Evolutionary conservation across 2,888 invertebrate genomes (phyloP), one percentile per base, ranked within the genome.

Genomic region (Kryphioiulus occultus): DNA sequence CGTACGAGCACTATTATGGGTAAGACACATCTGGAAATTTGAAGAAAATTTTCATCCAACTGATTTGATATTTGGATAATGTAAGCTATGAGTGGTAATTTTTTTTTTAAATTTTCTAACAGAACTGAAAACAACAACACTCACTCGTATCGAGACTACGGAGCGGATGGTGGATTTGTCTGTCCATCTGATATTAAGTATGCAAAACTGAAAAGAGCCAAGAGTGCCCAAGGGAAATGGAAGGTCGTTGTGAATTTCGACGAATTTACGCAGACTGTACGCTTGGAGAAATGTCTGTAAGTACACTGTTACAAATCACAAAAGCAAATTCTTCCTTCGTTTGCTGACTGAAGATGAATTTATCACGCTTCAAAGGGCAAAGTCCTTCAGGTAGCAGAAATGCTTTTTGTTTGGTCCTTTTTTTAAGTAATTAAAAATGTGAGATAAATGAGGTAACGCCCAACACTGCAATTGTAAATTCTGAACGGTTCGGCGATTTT

Each of bases 181-280:
- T 96, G 96, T 90, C 95, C 95, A 0, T 95, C 96, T 87, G 94
- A 95, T 2, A 95, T 96, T 68, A 95, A 95, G 90, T 96, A 96
- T 90, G 96, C 96, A 0, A 93, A 95, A 17, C 96, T 96, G 0
- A 96, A 96, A 91, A 93, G 96, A 88, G 96, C 96, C 0, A 93
- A 95, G 86, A 89, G 88, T 26, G 95, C 95, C 0, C 95, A 95
- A 0, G 96, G 96, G 0, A 94, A 95, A 90, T 96, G 96, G 96
- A 96, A 96, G 91, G 96, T 95, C 91, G 95, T 96, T 89, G 96
- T 96, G 85, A 96, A 96, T 90, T 96, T 96, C 0, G 91, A 90
- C 47, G 95, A 96, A 89, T 96, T 96, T 90, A 96, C 96, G 10
- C 96, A 96, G 92, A 96, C 96, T 0, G 91, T 96, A 86, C 92